Base-by-base conservation (phyloP, 2,888 invertebrate genomes). In the Kuschelorhynchus macadamiae region DNA sequence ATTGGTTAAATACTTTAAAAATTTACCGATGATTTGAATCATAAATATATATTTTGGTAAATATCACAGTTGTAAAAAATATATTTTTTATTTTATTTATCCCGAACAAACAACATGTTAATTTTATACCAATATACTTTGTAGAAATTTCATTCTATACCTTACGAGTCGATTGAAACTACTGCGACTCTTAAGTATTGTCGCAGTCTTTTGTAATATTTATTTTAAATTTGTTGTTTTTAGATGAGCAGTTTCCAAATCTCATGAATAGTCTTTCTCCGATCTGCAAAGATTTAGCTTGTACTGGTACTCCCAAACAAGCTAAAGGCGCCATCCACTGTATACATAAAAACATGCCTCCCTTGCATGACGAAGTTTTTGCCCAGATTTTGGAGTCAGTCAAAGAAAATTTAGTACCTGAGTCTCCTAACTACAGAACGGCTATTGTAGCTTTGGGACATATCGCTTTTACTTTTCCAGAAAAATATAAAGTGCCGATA, bases 241-340 rank as follows among this genome's bases (percentile, higher is more conserved):
- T 80, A 90, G 90, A 89, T 77, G 92, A 93, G 74, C 89, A 91
- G 46, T 92, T 93, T 71, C 91, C 92, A 0, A 85, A 89, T 39
- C 85, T 95, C 57, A 90, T 93, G 85, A 91, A 93, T 50, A 89
- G 90, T 70, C 84, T 98, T 80, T 90, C 94, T 30, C 94, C 95
- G 1, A 88, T 95, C 52, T 94, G 97, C 82, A 94, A 94, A 80
- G 92, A 92, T 57, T 92, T 96, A 81, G 94, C 96, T 0, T 91
- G 94, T 77, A 90, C 90, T 42, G 98, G 98, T 9, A 94, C 95
- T 2, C 92, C 95, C 0, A 97, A 97, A 83, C 97, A 98, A 84
- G 96, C 97, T 4, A 98, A 98, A 84, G 96, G 97, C 78, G 97
- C 98, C 2, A 92, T 98, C 68, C 90, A 95, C 74, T 98, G 97